Evolutionary conservation across 2,888 invertebrate species (phyloP), one percentile per base, ranked within the genome.

Genomic region (Caenorhabditis sp.): DNA sequence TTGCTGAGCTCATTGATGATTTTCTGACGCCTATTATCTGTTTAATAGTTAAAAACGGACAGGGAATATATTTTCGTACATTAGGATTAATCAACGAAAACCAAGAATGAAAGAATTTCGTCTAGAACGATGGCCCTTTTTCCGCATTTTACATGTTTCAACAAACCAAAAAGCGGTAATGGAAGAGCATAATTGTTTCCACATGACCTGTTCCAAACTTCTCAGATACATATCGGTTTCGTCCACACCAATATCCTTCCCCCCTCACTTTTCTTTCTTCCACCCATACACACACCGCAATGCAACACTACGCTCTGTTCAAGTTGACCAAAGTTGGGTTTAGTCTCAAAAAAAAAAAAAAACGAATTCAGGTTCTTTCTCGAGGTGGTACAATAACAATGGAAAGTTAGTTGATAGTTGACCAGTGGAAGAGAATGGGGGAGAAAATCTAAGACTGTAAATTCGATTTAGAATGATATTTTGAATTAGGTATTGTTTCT

Each of bases 181-280:
- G 61, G 54, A 77, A 63, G 69, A 77, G 77, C 69, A 70, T 77
- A 77, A 77, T 77, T 70, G 69, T 56, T 79, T 79, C 79, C 79
- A 79, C 79, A 70, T 79, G 79, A 79, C 79, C 79, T 79, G 79
- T 70, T 79, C 56, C 59, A 16, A 76, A 76, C 58, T 61, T 76
- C 63, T 63, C 56, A 56, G 70, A 79, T 64, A 69, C 38, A 47
- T 64, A 59, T 69, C 77, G 61, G n/a, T 61, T 77, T 77, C 63
- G 69, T 74, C 59, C 35, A 44, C 26, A 22, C 58, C 38, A 44
- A 47, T 49, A 49, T 35, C 47, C 22, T 16, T 69, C 14, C 28
- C 14, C 16, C 38, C 47, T 38, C 19, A 24, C 44, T 24, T 31
- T 31, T 28, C 14, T 26, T 24, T 58, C 54, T 35, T 66, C 12